Evolutionary conservation across 2,888 invertebrate species (phyloP).

Genomic region (Lithophane leautieri): DNA sequence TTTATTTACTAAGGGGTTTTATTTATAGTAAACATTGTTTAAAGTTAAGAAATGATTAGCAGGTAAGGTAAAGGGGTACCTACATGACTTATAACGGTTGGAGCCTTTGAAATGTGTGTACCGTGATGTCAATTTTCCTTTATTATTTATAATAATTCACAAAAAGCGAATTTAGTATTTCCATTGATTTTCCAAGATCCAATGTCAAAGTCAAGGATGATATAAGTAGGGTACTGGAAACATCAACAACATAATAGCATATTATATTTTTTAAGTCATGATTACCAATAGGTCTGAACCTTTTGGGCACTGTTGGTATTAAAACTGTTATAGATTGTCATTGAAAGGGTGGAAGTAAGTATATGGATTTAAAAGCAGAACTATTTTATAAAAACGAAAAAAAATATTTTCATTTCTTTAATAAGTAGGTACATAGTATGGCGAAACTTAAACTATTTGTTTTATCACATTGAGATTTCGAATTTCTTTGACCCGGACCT

Average conservation of each 20-base stretch:
- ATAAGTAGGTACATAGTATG: slow-evolving; percentile 61
- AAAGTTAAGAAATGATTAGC: neutral
- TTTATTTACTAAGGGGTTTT: neutral
- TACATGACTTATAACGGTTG: neutral
- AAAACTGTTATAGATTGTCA: neutral
- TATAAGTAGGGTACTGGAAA: neutral
- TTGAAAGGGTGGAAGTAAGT: neutral
- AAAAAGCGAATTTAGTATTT: neutral
- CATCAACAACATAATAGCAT: too few relatives aligned
- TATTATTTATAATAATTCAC: neutral
- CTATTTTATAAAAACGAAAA: slow-evolving; percentile 40
- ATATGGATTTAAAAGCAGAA: neutral
- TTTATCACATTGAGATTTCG: slow-evolving; percentile 80
- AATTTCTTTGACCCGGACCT: slow-evolving; percentile 41
- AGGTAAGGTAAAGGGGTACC: too few relatives aligned
- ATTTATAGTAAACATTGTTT: neutral
- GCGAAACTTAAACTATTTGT: slow-evolving; percentile 66
- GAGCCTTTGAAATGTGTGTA: neutral
- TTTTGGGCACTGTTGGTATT: neutral
- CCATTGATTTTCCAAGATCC: neutral
- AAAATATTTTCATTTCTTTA: too few relatives aligned
- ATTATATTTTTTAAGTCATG: neutral
- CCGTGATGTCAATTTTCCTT: neutral
- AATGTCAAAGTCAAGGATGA: neutral
- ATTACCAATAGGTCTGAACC: too few relatives aligned